Conservation (phyloP, 2,888 invertebrate genomes). For the Lasioglossum malachurum region DNA sequence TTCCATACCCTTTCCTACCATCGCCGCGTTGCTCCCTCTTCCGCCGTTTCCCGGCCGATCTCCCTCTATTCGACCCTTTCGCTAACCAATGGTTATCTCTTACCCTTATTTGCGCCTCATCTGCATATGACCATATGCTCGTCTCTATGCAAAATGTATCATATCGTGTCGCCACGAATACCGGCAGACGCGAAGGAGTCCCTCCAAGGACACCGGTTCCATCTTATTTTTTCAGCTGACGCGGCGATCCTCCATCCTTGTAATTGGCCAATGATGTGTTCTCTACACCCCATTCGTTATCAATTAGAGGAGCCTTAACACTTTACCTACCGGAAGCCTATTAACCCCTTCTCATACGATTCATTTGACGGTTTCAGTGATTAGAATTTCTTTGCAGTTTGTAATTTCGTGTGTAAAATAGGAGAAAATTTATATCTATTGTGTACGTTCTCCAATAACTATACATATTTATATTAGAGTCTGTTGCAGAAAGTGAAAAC, state of each 20-base stretch:
- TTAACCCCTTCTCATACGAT: too few relatives aligned
- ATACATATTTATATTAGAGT: too few relatives aligned
- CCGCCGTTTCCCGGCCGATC: conserved; percentile 22
- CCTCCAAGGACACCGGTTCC: neutral
- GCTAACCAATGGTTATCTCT: conserved; percentile 59
- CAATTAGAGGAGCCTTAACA: too few relatives aligned
- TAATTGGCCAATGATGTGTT: neutral
- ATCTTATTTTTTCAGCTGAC: conserved; percentile 6
- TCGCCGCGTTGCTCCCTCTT: conserved; percentile 33
- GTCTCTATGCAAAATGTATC: conserved; percentile 58
- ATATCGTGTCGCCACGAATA: neutral
- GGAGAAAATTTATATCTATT: too few relatives aligned
- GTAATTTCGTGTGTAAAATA: too few relatives aligned
- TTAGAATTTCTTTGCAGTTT: too few relatives aligned
- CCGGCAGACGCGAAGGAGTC: neutral
- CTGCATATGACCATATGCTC: conserved; percentile 60
- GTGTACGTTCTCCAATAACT: too few relatives aligned
- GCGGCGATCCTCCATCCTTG: neutral
- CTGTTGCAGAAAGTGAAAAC: too few relatives aligned
- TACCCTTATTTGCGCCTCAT: conserved; percentile 78
- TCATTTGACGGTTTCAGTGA: too few relatives aligned
- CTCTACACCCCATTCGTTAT: neutral
- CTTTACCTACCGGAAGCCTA: too few relatives aligned
- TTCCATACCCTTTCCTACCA: conserved; percentile 60
- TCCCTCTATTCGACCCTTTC: conserved; percentile 45